Percentiles rank a stretch among this genome's conserved stretches.
phyloP scores from a whole-genome alignment of 2,113 vertebrate genomes.

The Phaethon lepturus region DNA sequence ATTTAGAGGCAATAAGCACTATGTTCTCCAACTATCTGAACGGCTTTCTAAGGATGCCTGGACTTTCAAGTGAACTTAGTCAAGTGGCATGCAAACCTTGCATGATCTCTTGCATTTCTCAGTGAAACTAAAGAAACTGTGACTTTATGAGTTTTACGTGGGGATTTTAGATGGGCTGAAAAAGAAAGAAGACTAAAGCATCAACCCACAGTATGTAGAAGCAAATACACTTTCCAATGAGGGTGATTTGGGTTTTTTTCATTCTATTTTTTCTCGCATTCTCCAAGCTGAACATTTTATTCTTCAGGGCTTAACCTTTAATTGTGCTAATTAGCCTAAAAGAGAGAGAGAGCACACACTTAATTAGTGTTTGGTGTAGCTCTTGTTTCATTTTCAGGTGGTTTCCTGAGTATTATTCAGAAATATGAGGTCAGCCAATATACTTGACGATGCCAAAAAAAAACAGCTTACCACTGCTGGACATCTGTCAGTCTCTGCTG shows the following conservation, averaged over 20 bases:
- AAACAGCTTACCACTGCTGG: fast-evolving
- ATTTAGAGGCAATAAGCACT: not conserved
- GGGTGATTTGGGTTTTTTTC: not conserved
- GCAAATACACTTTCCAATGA: not conserved
- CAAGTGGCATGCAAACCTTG: not conserved
- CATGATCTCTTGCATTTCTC: not conserved
- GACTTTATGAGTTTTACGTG: not conserved
- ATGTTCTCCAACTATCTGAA: not conserved
- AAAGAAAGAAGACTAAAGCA: not conserved
- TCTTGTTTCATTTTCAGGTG: not conserved
- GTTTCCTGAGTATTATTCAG: not conserved
- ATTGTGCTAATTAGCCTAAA: not conserved
- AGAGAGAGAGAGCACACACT: not conserved
- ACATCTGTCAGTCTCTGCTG: not conserved
- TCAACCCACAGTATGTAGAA: not conserved
- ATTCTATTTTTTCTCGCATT: not conserved
- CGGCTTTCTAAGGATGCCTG: not conserved
- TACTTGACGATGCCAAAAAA: not conserved
- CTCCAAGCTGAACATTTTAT: not conserved
- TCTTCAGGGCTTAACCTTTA: not conserved
- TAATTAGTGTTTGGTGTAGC: conserved; percentile 19
- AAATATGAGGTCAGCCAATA: not conserved
- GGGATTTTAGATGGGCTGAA: not conserved
- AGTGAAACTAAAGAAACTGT: not conserved
- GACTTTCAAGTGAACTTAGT: not conserved